Base-by-base conservation (phyloP, 2,113 vertebrate genomes). In the Phalacrocorax pelagicus region DNA sequence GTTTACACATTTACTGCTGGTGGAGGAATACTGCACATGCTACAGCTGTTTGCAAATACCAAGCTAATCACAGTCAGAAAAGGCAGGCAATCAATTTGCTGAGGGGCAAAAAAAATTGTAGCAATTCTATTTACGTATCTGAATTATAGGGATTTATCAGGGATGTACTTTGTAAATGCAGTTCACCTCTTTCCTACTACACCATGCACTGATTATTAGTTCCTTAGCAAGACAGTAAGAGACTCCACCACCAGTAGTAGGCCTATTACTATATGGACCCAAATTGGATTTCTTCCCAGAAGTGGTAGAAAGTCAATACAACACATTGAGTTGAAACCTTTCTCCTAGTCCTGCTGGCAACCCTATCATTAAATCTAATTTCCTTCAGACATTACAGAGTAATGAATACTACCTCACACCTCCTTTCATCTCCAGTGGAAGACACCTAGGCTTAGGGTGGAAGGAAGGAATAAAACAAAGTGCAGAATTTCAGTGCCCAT, bases 281-380 rank as follows among this genome's bases (percentile, higher is more conserved):
- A 66, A 78, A 93, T 6, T 90, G 61, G 47, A 92, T 46, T 51
- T 29, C 61, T 92, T 93, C 67, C 65, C 65, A 92, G 65, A 94
- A 94, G 62, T 16, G 27, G 61, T 10, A 94, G 61, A 77, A 94
- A 95, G 71, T 61, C 89, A 92, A 57, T 72, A 94, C 7, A 90
- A 80, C 55, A 88, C 36, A 71, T 54, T 82, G 62, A 90, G 49
- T 49, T 84, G 59, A 94, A 96, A 90, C 12, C n/a, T 24, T 49
- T 63, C 70, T 66, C 63, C 86, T 67, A 74, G 29, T n/a, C 46
- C 70, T 96, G 87, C 88, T 72, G 80, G 58, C 23, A 96, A 95
- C 23, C 46, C 69, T 80, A 95, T 65, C 34, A 92, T 63, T 78
- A 93, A 82, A 94, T 77, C 62, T 69, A 63, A 93, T 92, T 96